Percentiles rank a stretch among this genome's conserved stretches.
Evolutionary conservation across 1,140 invertebrate genomes (phyloP).

Genomic region (Papilio glaucus): DNA sequence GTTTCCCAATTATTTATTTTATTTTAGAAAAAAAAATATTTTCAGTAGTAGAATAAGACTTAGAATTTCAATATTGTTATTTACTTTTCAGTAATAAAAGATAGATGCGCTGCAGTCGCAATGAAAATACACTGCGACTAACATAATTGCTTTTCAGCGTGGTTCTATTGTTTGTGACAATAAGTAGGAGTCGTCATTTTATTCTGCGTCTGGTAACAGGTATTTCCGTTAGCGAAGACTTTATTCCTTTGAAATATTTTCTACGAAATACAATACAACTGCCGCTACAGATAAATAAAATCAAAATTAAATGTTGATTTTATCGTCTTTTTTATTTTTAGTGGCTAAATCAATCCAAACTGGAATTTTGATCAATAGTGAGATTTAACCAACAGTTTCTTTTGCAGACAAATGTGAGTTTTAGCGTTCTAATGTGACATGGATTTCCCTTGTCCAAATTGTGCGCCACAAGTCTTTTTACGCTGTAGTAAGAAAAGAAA

Average conservation of each 20-base stretch:
- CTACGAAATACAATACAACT: background rate
- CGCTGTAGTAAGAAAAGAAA: too few species aligned
- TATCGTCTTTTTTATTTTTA: background rate
- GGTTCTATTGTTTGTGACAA: slow-evolving; percentile 1
- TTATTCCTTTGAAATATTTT: background rate
- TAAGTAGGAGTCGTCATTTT: background rate
- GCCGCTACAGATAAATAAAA: background rate
- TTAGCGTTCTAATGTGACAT: too few species aligned
- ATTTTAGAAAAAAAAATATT: too few species aligned
- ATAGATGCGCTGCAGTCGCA: background rate
- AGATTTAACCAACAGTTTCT: too few species aligned
- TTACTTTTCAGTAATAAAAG: background rate
- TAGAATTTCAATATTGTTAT: background rate
- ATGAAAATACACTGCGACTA: background rate
- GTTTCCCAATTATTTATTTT: too few species aligned
- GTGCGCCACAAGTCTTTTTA: too few species aligned
- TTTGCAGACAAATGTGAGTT: too few species aligned
- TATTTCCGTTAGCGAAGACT: background rate
- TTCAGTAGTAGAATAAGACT: too few species aligned
- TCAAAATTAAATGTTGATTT: background rate
- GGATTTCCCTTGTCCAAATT: too few species aligned
- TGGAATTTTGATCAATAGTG: too few species aligned
- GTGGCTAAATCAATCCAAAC: too few species aligned
- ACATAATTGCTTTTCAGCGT: slow-evolving; percentile 10
- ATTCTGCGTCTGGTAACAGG: background rate